Base-by-base conservation (phyloP, 1,140 invertebrate species). In the Rhopalosiphum padi region DNA sequence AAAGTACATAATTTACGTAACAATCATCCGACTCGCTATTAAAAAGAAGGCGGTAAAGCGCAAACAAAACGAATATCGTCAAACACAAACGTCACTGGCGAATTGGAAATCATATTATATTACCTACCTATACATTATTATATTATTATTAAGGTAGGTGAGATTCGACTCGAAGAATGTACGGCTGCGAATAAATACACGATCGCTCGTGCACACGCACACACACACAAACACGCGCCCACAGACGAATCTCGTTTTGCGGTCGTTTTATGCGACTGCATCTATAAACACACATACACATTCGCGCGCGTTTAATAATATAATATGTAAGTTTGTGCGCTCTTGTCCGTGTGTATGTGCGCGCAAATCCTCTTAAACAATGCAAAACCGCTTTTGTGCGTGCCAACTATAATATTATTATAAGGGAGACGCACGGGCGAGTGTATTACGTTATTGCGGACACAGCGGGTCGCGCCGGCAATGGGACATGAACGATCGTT, bases 311-410 rank as follows among this genome's bases (percentile, higher is more conserved):
- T 83, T 83, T 83, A 77, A 77, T 53, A 53, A 83, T 83, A 83
- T 83, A 83, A 43, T 86, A 86, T 41, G 23, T 86, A 83, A 35
- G 35, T 41, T 25, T 87, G 30, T 30, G 43, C 43, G 30, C 30
- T 18, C 15, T 25, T n/a, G 21, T 55, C 23, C 25, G 23, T 53
- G 7, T 55, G 43, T 37, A 25, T 9, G 43, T 2, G n/a, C 87
- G 23, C 41, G 43, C 55, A 68, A 90, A 90, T 90, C 89, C 89
- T 68, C 89, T 90, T 90, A 90, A 90, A 90, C 89, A 90, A 90
- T 90, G 89, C 89, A 55, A 89, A 89, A 89, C 88, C 88, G 88
- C 89, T 90, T 90, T 68, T 90, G 89, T 90, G 89, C 55, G 89
- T 90, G 89, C 89, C 89, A 90, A 90, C 89, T 90, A 90, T 90